Conservation (phyloP, 2,113 vertebrate species). For the Coptodon rendalli region DNA sequence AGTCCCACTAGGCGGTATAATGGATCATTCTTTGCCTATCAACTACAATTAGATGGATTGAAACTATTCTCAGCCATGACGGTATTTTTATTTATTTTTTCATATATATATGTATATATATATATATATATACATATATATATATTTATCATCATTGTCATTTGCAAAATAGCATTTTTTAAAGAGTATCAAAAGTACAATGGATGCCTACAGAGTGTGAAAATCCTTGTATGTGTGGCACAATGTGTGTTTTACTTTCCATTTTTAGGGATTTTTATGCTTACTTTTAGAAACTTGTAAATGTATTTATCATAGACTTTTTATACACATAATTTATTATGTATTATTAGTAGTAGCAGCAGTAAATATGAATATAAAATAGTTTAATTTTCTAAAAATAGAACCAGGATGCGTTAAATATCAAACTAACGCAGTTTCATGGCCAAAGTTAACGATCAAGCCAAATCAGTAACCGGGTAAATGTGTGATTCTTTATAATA, state of each 20-base stretch:
- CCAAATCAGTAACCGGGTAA: neutral
- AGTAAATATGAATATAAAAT: neutral
- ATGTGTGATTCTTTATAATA: neutral
- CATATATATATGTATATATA: neutral
- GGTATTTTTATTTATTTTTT: neutral
- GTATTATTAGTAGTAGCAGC: fast-evolving
- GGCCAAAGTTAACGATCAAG: neutral
- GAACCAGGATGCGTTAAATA: neutral
- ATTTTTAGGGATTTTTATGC: neutral
- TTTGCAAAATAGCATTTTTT: neutral
- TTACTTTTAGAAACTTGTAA: neutral
- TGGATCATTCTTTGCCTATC: neutral
- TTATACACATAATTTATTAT: neutral
- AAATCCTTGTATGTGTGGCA: neutral
- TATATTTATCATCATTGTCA: neutral
- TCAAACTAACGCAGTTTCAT: neutral
- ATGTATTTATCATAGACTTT: neutral
- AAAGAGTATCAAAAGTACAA: neutral
- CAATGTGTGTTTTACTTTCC: neutral
- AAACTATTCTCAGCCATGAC: neutral
- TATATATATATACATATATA: neutral
- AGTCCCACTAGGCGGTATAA: neutral
- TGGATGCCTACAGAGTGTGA: neutral
- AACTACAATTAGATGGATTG: neutral
- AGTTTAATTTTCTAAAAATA: neutral